A percentile compares a stretch with the other conserved stretches of the same genome.
These are phyloP conservation scores for Zalophus californianus DNA, from an alignment of 2,797 vertebrate genomes.

Conservation along the genomic window DNA sequence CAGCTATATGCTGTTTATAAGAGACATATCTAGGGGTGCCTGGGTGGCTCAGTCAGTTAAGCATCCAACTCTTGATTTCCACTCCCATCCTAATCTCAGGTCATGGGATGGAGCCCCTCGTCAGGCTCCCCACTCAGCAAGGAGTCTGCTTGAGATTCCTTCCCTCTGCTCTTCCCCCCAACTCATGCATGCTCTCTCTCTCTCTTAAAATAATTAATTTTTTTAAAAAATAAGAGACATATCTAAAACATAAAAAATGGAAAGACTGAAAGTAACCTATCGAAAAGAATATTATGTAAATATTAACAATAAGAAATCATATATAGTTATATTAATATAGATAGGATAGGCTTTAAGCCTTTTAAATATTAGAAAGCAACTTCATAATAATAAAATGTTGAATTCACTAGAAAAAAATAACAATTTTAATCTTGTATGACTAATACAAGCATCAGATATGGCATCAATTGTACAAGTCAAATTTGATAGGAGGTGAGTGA, in stretches of 20 bases:
- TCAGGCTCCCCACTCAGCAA: not conserved
- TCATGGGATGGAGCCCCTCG: not conserved
- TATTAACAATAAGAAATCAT: not conserved
- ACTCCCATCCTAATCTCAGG: not conserved
- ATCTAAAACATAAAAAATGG: slow-evolving; percentile 18
- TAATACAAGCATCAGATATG: not conserved
- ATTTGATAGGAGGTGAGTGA: not conserved
- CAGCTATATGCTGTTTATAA: not conserved
- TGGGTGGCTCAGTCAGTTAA: not conserved
- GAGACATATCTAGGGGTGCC: not conserved
- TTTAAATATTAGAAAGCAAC: slow-evolving; percentile 20
- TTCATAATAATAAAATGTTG: slow-evolving; percentile 17
- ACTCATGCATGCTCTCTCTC: not conserved
- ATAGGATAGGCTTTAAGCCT: not conserved
- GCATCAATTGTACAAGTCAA: slow-evolving; percentile 12
- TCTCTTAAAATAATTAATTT: not conserved
- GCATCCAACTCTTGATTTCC: not conserved
- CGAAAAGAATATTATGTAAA: not conserved
- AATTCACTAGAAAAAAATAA: not conserved
- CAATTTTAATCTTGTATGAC: not conserved
- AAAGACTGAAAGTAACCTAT: not conserved
- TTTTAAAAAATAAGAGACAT: not conserved
- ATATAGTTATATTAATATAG: not conserved
- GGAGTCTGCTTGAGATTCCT: not conserved
- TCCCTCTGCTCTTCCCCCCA: not conserved